Base-by-base conservation (phyloP, 1,140 invertebrate species). In the Calosoma granatense region DNA sequence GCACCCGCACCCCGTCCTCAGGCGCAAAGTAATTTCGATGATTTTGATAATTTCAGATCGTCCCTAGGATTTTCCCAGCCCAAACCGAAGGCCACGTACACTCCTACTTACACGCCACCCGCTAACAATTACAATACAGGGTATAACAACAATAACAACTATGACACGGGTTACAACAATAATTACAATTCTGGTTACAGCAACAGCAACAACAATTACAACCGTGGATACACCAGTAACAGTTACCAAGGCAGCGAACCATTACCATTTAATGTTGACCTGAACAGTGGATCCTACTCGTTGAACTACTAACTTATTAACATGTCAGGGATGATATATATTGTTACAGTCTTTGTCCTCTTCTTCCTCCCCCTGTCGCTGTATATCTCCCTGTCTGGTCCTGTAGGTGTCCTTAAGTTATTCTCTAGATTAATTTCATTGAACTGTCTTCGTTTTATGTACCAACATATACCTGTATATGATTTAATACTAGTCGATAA, bases 281-380 rank as follows among this genome's bases (percentile, higher is more conserved):
- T 83, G n/a, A 77, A 72, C 64, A 77, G 77, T 51, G 85, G 83
- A 19, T 86, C 85, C 14, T 88, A 88, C 67, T 77, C 78, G 17
- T 3, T 47, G 3, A 47, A 47, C 17, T 47, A 47, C 17, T 47
- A 47, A 47, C 61, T 21, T 60, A 63, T 56, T 60, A 20, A 14
- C n/a, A n/a, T n/a, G n/a, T n/a, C n/a, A n/a, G n/a, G n/a, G n/a
- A n/a, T n/a, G n/a, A n/a, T n/a, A n/a, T n/a, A n/a, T n/a, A n/a
- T n/a, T n/a, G n/a, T n/a, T n/a, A n/a, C n/a, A n/a, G n/a, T n/a
- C n/a, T n/a, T n/a, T n/a, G n/a, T n/a, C n/a, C n/a, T n/a, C n/a
- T n/a, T n/a, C n/a, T n/a, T n/a, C n/a, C n/a, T n/a, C n/a, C n/a
- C n/a, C 6, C 17, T 43, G 20, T 41, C 20, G n/a, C 17, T 21